phyloP scores from a whole-genome alignment of 2,888 invertebrate genomes.

The Drosophila paranaensis region DNA sequence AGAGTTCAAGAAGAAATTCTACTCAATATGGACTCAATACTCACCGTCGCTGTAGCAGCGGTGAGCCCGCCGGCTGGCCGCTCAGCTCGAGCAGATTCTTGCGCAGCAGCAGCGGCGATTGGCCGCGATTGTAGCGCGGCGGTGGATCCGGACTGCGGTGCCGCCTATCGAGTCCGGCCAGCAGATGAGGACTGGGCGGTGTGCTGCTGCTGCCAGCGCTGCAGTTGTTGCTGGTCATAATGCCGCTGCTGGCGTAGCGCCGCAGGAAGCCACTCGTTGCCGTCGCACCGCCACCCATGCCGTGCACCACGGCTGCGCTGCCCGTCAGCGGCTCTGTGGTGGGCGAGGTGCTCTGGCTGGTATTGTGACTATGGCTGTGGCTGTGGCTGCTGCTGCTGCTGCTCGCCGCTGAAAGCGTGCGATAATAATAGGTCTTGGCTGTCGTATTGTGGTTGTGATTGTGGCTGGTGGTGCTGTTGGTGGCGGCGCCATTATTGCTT shows the following conservation, averaged over 20 bases:
- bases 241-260: constrained; percentile 72
- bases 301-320: constrained; percentile 12
- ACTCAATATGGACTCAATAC: neutral
- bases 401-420: constrained; percentile 77
- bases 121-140: constrained; percentile 85
- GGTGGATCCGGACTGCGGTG: constrained; percentile 88
- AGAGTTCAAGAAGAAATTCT: accelerated
- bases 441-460: constrained; percentile 46
- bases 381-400: constrained; percentile 66
- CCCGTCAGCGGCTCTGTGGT: constrained; percentile 69
- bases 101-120: constrained; percentile 86
- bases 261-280: constrained; percentile 62
- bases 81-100: constrained; percentile 87
- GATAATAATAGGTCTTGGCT: constrained; percentile 74
- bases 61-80: constrained; percentile 85
- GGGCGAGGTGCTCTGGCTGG: constrained; percentile 79
- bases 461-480: constrained; percentile 27
- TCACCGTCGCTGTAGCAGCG: constrained; percentile 86
- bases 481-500: constrained; percentile 35
- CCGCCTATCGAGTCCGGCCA: constrained; percentile 82
- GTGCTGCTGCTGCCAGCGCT: constrained; percentile 51
- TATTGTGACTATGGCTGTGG: constrained; percentile 52
- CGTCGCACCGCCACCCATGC: constrained; percentile 13
- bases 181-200: constrained; percentile 78
- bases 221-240: constrained; percentile 24